Percentiles rank a stretch among this genome's conserved stretches.
Evolutionary conservation across 2,113 vertebrate genomes (phyloP).

Genomic region (Callorhinus ursinus): DNA sequence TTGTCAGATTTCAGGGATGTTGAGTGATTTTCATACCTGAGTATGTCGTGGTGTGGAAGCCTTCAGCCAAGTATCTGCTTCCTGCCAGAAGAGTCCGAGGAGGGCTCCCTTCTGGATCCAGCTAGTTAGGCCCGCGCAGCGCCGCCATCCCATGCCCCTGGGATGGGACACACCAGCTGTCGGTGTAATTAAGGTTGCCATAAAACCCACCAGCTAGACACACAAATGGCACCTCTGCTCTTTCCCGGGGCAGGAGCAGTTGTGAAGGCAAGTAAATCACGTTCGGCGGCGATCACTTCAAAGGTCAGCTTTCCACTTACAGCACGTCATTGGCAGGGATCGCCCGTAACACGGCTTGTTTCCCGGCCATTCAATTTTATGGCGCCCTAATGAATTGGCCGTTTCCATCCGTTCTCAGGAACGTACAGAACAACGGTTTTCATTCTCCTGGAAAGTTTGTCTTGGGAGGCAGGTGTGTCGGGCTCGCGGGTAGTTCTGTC

Average conservation of each 20-base stretch:
- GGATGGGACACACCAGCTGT: neutral
- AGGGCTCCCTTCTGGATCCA: neutral
- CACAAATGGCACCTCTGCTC: neutral
- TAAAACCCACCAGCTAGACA: neutral
- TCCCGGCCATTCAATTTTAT: neutral
- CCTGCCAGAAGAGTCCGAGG: neutral
- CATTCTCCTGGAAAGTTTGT: neutral
- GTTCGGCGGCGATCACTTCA: fast-evolving
- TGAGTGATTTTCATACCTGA: neutral
- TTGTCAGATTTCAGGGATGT: neutral
- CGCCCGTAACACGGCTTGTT: neutral
- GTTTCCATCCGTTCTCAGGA: neutral
- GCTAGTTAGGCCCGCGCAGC: neutral
- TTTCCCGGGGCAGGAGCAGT: neutral
- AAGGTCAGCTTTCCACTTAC: neutral
- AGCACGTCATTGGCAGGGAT: neutral
- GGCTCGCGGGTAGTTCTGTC: fast-evolving
- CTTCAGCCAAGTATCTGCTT: neutral
- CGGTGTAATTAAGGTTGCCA: neutral
- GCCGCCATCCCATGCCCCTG: fast-evolving
- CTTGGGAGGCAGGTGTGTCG: neutral
- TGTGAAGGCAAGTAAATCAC: neutral
- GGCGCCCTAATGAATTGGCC: neutral
- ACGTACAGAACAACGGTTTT: fast-evolving
- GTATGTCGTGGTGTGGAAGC: neutral